Evolutionary conservation across 2,113 vertebrate species (phyloP), one percentile per base, ranked within the genome.

Genomic region (Calyptommatus sinebrachiatus): DNA sequence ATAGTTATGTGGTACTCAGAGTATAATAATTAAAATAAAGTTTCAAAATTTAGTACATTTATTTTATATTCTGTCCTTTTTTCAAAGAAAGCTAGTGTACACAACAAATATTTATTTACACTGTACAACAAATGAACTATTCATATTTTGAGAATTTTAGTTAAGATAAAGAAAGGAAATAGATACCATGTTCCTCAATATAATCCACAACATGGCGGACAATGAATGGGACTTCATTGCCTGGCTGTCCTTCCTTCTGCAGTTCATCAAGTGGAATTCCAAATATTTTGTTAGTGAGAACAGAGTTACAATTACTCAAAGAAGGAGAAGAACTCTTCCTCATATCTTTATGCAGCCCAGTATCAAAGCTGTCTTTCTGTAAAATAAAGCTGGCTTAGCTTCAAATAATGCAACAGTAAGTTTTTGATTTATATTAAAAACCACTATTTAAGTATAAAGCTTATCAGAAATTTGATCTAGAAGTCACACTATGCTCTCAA

Each of bases 271-370:
- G 94, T 91, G 97, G 97, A 93, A 99, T 95, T 92, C 98, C 98
- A 93, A 99, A 99, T 93, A 99, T 98, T 93, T 96, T 95, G 95
- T 96, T 95, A 92, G 96, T 96, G 95, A 95, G 95, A 93, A 96
- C 95, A 90, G 97, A 97, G 95, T 98, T 97, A 85, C 94, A 95
- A 94, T 95, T 95, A 95, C 96, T 96, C 95, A 97, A 97, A 94
- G 97, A 97, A 96, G 96, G 96, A 95, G 97, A 97, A 95, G 96
- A 96, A 92, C 97, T 98, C 97, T 99, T 99, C 97, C 98, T 99
- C 98, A 99, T 99, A 97, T 97, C 97, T 98, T 96, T 96, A 92
- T 95, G 94, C 94, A 95, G 95, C 94, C 94, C 95, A 94, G 97
- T 97, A 96, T 95, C 96, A 96, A 94, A 96, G 95, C 96, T 96